phyloP scores from a whole-genome alignment of 2,888 invertebrate genomes.

The Sinodicranocentrus sp. region DNA sequence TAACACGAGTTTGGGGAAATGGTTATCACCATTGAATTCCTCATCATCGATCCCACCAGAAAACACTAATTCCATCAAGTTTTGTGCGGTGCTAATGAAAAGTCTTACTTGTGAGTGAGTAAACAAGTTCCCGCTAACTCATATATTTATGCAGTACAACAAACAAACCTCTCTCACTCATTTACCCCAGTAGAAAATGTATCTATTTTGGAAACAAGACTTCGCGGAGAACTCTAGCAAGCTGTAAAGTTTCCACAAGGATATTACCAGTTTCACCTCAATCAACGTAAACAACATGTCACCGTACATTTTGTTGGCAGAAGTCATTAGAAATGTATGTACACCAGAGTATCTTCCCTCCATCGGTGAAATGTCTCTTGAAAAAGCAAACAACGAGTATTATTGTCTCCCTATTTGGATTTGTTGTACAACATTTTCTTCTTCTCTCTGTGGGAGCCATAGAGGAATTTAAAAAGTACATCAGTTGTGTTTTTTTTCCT shows the following conservation, averaged over 20 bases:
- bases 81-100: no score
- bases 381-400: conserved; percentile 20
- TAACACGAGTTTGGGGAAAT: no score
- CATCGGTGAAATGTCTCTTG: no score
- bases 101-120: no score
- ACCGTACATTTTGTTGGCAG: conserved; percentile 32
- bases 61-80: no score
- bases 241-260: conserved; percentile 5
- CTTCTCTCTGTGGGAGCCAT: conserved; percentile 44
- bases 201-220: no score
- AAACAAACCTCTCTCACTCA: background rate
- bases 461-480: conserved; percentile 51
- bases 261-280: conserved; percentile 47
- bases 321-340: background rate
- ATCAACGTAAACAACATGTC: conserved; percentile 47
- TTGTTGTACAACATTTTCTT: conserved; percentile 46
- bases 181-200: no score
- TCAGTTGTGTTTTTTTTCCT: background rate
- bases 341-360: no score
- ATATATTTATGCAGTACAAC: no score
- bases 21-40: no score
- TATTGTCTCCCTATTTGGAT: background rate
- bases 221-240: background rate
- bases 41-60: no score
- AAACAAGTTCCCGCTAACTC: no score